These are phyloP conservation scores for Bombus polaris DNA, from an alignment of 1,140 invertebrate genomes.

Conservation along the genomic window DNA sequence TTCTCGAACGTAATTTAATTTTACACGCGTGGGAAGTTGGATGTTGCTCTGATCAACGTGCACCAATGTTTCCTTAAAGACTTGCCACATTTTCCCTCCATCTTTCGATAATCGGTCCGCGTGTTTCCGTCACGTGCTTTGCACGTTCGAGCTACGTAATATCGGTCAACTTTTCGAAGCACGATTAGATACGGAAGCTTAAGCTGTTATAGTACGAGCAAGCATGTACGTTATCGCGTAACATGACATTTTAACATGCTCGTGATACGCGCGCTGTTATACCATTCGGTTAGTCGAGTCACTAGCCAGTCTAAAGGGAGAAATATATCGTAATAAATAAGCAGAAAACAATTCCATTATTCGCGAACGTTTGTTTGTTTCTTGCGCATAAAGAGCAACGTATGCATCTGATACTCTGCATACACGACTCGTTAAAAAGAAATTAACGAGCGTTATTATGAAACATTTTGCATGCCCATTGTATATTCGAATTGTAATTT, in stretches of 20 bases:
- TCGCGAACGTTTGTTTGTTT: not conserved
- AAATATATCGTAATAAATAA: not conserved
- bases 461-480: not conserved
- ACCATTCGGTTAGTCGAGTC: too few species aligned
- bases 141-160: slow-evolving; percentile 42
- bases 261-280: not conserved
- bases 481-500: not conserved
- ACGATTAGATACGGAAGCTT: not conserved
- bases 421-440: not conserved
- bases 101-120: not conserved
- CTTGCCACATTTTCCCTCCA: not conserved
- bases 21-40: not conserved
- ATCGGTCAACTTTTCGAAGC: not conserved
- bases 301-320: too few species aligned
- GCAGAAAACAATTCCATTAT: not conserved
- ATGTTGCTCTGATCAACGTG: not conserved
- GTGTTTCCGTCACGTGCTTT: not conserved
- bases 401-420: too few species aligned
- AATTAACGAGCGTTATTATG: slow-evolving; percentile 9
- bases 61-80: not conserved
- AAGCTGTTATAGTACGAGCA: not conserved
- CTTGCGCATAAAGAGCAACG: too few species aligned
- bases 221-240: not conserved
- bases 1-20: not conserved
- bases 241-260: not conserved